Evolutionary conservation across 1,140 invertebrate species (phyloP), one percentile per base, ranked within the genome.

Genomic region (Planococcus citri): DNA sequence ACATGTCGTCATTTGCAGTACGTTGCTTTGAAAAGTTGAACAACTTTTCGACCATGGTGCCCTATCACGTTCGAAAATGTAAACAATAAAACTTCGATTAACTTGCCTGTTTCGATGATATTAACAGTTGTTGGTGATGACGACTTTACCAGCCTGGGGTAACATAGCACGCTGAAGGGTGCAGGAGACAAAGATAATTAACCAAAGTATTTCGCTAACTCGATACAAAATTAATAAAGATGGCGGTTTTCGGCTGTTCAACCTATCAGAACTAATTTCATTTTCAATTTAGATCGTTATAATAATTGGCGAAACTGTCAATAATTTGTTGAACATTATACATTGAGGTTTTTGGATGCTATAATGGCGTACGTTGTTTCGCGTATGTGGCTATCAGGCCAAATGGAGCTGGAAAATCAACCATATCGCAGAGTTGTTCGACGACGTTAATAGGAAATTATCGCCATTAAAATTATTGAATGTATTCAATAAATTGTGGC

Each of bases 81-180:
- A 51, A 51, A 51, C 41, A 51, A 51, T 51, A 51, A 51, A 51
- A 51, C 41, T 51, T 51, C 41, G 41, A 51, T 51, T 51, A 51
- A 51, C 41, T 51, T 20, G 41, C 12, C 17, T 51, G n/a, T 51
- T n/a, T 51, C 41, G 41, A 20, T 20, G 41, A 51, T 20, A 51
- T 51, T 51, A 51, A 14, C n/a, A 51, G 41, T 51, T 20, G 41
- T 17, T 37, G 12, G 41, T 17, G 41, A n/a, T 20, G n/a, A n/a
- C n/a, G n/a, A n/a, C n/a, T n/a, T n/a, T n/a, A n/a, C n/a, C n/a
- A n/a, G n/a, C n/a, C n/a, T n/a, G n/a, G n/a, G n/a, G n/a, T n/a
- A n/a, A n/a, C n/a, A n/a, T n/a, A 4, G 41, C 6, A 33, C 4
- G 29, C 29, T 6, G 12, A n/a, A 4, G 41, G 4, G 10, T 51